Percentiles rank a stretch among this genome's conserved stretches.
phyloP scores from a whole-genome alignment of 2,797 vertebrate genomes.

The Australoheros facetus region DNA sequence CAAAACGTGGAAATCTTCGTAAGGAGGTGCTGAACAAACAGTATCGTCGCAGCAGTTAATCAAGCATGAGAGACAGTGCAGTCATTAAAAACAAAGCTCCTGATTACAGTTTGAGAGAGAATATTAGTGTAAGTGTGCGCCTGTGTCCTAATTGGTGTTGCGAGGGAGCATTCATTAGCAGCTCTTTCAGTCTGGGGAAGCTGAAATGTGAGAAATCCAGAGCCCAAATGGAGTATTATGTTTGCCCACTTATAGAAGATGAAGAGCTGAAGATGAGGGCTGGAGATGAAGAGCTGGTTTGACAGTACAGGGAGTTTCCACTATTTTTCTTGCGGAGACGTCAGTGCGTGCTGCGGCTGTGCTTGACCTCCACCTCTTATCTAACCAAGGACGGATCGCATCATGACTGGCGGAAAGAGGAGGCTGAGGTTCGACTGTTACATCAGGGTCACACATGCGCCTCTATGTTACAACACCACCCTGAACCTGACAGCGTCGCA shows the following conservation, averaged over 20 bases:
- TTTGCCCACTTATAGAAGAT: neutral
- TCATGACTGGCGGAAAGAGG: conserved; percentile 10
- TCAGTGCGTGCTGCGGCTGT: neutral
- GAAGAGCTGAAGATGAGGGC: neutral
- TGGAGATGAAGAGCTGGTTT: neutral
- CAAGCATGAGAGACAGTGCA: conserved; percentile 5
- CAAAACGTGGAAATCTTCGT: neutral
- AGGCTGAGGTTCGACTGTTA: conserved; percentile 1
- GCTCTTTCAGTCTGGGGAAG: conserved; percentile 24
- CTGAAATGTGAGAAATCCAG: conserved; percentile 1
- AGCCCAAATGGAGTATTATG: conserved; percentile 28
- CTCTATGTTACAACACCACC: neutral
- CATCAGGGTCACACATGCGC: neutral
- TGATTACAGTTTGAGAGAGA: conserved; percentile 3
- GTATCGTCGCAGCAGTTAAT: conserved; percentile 9
- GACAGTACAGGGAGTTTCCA: neutral
- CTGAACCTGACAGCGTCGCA: neutral
- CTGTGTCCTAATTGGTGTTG: conserved; percentile 29
- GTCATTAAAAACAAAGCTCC: conserved; percentile 16
- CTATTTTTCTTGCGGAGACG: neutral
- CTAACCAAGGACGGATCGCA: conserved; percentile 35
- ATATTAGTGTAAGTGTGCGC: neutral
- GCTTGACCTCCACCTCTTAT: conserved; percentile 39
- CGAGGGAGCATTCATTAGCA: conserved; percentile 27
- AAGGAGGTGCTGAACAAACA: neutral